phyloP scores from a whole-genome alignment of 2,797 vertebrate species.

The Anguilla pacifica region DNA sequence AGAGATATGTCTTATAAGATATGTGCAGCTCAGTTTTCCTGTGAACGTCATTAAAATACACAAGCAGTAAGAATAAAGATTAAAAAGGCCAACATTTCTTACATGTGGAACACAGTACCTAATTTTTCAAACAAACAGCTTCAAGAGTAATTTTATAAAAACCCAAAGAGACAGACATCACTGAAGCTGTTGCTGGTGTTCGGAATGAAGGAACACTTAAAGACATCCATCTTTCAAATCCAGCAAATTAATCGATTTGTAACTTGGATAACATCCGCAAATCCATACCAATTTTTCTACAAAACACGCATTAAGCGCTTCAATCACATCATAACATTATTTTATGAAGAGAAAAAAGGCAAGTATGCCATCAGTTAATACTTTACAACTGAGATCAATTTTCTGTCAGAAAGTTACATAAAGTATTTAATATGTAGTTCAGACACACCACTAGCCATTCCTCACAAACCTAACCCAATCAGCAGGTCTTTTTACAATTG shows the following conservation, averaged over 20 bases:
- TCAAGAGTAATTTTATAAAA: background rate
- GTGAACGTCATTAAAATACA: background rate
- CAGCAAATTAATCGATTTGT: constrained; percentile 3
- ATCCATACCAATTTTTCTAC: constrained; percentile 21
- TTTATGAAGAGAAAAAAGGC: background rate
- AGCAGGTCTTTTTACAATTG: background rate
- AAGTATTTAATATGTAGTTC: background rate
- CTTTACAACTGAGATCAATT: constrained; percentile 21
- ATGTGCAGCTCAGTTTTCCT: constrained; percentile 29
- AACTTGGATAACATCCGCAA: constrained; percentile 5
- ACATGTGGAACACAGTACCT: background rate
- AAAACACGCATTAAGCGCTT: constrained; percentile 16
- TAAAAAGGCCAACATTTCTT: background rate
- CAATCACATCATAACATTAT: background rate
- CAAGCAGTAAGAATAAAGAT: constrained; percentile 11
- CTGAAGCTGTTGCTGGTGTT: constrained; percentile 32
- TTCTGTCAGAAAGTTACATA: background rate
- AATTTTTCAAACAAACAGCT: background rate
- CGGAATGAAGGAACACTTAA: constrained; percentile 17
- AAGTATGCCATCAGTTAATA: background rate
- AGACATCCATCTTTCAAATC: background rate
- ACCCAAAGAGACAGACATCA: background rate
- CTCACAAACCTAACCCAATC: background rate
- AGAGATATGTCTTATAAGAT: constrained; percentile 1
- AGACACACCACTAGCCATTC: background rate